Base-by-base conservation (phyloP, 2,797 vertebrate genomes). In the Rhadinocentrus ornatus region DNA sequence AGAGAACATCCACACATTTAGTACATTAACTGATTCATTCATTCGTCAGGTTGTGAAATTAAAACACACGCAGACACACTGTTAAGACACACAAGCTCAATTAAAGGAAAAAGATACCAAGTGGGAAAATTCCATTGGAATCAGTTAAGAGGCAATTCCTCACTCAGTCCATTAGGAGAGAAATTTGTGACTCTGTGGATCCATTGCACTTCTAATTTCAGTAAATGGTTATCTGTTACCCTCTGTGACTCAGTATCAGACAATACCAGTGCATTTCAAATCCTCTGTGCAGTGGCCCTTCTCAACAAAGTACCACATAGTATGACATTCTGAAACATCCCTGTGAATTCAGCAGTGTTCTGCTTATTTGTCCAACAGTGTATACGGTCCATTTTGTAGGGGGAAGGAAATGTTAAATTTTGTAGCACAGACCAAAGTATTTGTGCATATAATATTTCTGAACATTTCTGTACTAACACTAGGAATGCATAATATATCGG, bases 191-290 rank as follows among this genome's bases (percentile, higher is more conserved):
- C 71, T 81, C 54, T 67, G 71, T 71, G 77, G 80, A 86, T 87
- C 75, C 64, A 90, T 86, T 85, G 77, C 77, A 76, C 65, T 74
- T 86, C 78, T 87, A 78, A 84, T 89, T 87, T 81, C 84, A 75
- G 75, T 74, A 82, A 89, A 90, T 75, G 77, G 56, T 77, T 82
- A 71, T 78, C 69, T 70, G 57, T 64, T 78, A 75, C 70, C 77
- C 76, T 83, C 69, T 74, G 74, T 78, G 70, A 78, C 77, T 83
- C 75, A 32, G 22, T 73, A 39, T 41, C 56, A 77, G 74, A 60
- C 77, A 80, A 77, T 78, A 82, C 74, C 58, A 74, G 71, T 82
- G 75, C 52, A 63, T 78, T 73, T 78, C 11, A 81, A 82, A 80
- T 73, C 35, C 65, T 80, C 77, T 41, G 29, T 56, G 46, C 72